Base-by-base conservation (phyloP, 2,888 invertebrate genomes). In the Drosophila falleni region DNA sequence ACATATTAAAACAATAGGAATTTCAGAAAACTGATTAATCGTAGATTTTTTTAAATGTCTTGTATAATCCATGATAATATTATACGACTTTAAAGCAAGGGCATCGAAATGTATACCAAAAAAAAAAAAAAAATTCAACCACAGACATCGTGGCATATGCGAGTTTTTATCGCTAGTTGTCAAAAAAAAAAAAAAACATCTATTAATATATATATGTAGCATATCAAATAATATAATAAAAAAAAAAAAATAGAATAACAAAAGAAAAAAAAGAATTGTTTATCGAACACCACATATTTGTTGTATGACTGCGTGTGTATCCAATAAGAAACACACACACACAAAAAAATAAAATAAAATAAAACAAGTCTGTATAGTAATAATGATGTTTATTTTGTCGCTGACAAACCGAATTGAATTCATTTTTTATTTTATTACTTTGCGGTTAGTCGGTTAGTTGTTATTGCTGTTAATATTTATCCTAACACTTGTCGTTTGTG, bases 371-470 rank as follows among this genome's bases (percentile, higher is more conserved):
- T 26, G 41, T 49, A 49, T 61, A 59, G 37, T 11, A 71, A 63
- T 16, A 8, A 44, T 61, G 42, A 16, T 66, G 46, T 67, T 77
- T 75, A 16, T 64, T 68, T 77, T 77, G 72, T 64, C 54, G 56
- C 63, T 42, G 62, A 55, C 61, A 66, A 74, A 60, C 55, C 56
- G 62, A 77, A 75, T 60, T 75, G 58, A 75, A 75, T 56, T 37
- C 33, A 33, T 35, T 56, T 31, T 19, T 59, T 81, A 66, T 79
- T 80, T 77, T 72, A 70, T 68, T 59, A 69, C 54, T 65, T 13
- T 80, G 83, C 65, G 84, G 87, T 81, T 74, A 73, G 81, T 51
- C 64, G 55, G 35, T 66, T 66, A 53, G 65, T 67, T 80, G 66
- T 80, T 67, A 37, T 61, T 71, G 49, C 23, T 67, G 59, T 77